Conservation (phyloP, 2,113 vertebrate species). For the Lophura nycthemera region DNA sequence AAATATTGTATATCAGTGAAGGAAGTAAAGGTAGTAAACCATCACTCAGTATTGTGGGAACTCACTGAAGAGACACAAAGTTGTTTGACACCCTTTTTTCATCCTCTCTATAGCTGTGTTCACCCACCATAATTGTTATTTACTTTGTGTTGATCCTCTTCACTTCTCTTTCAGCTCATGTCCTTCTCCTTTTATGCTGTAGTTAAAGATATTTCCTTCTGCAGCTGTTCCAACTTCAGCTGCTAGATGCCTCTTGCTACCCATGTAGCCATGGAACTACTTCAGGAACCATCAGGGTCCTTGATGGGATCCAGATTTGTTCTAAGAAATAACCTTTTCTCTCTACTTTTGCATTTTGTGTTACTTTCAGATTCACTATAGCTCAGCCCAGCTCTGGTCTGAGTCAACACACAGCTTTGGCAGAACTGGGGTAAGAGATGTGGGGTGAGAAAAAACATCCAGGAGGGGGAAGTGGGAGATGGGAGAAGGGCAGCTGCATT, state of each 20-base stretch:
- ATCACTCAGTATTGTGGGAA: not conserved
- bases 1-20: not conserved
- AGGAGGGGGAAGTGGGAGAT: not conserved
- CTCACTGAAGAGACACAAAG: not conserved
- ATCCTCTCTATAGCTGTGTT: not conserved
- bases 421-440: not conserved
- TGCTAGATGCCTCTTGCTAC: not conserved
- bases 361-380: not conserved
- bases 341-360: not conserved
- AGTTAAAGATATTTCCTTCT: not conserved
- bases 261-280: not conserved
- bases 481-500: not conserved
- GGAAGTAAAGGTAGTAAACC: not conserved
- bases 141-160: not conserved
- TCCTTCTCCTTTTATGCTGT: not conserved
- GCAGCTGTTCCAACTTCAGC: not conserved
- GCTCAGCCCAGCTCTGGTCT: not conserved
- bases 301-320: not conserved
- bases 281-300: not conserved
- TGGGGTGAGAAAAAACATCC: not conserved
- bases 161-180: not conserved
- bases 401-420: not conserved
- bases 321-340: not conserved
- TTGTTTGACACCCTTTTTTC: not conserved
- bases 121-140: not conserved